phyloP scores from a whole-genome alignment of 2,888 invertebrate species.

The Hyalella azteca region DNA sequence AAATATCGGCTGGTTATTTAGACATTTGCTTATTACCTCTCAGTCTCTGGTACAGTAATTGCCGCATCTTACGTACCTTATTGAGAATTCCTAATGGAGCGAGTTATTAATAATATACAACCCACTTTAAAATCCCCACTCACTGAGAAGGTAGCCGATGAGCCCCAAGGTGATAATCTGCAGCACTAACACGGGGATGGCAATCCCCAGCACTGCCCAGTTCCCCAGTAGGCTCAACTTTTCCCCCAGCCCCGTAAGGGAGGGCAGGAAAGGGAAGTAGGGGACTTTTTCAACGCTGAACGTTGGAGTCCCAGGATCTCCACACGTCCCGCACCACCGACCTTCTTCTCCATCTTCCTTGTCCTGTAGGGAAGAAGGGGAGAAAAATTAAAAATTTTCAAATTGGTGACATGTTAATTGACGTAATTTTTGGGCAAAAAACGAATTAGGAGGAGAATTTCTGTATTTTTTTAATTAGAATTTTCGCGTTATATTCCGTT shows the following conservation, averaged over 20 bases:
- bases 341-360: not conserved
- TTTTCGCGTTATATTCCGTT: no score
- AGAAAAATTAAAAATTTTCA: no score
- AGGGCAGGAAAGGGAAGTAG: not conserved
- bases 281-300: not conserved
- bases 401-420: no score
- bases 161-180: slow-evolving; percentile 9
- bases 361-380: no score
- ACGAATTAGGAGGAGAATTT: no score
- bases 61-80: no score
- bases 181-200: not conserved
- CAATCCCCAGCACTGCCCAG: not conserved
- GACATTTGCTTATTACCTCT: not conserved
- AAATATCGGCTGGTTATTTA: not conserved
- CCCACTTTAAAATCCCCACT: not conserved
- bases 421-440: no score
- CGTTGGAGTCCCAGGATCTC: not conserved
- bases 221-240: not conserved
- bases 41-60: no score
- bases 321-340: not conserved
- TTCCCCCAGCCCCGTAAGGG: not conserved
- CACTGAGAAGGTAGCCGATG: not conserved
- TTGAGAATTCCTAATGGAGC: no score
- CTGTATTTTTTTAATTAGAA: no score
- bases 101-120: not conserved